Base-by-base conservation (phyloP, 2,888 invertebrate genomes). In the Drosophila koepferae region DNA sequence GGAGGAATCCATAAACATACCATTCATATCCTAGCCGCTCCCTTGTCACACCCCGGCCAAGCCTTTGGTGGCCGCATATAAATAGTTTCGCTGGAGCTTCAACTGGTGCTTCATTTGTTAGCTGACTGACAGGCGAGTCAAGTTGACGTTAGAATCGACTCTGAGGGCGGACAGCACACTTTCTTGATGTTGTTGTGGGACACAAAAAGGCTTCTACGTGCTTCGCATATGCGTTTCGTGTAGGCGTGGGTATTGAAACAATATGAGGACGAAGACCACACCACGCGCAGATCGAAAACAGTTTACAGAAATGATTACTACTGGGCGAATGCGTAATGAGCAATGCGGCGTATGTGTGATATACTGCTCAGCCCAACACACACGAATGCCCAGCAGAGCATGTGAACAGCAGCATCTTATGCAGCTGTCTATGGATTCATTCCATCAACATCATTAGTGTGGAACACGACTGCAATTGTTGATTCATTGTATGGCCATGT, bases 261-360 rank as follows among this genome's bases (percentile, higher is more conserved):
- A 58, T 44, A n/a, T 36, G 10, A 46, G 16, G 20, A 54, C 48
- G 38, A 10, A 31, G 5, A 72, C 77, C 64, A 43, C 69, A 63
- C 31, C 65, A 59, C 62, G 76, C 54, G 53, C 60, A 71, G 82
- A 84, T 82, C 76, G 80, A 85, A 84, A 80, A 84, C 78, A 84
- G 87, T 80, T 84, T 86, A 86, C 84, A 84, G 78, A 78, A 86
- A 84, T 84, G 85, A 84, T 84, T 80, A 76, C 85, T 54, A 80
- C 84, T 65, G 72, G 82, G 71, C 81, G 82, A 76, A 87, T 87
- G 82, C 74, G 68, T 85, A 87, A 87, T 85, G 79, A 73, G 80
- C 69, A 80, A 70, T 65, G 81, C 70, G 84, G 82, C 81, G 79
- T 78, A 80, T 86, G 81, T 68, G 81, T 69, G 76, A 76, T 71